Percentiles rank a stretch among this genome's conserved stretches.
phyloP scores from a whole-genome alignment of 2,113 vertebrate species.

The Cacatua alba region DNA sequence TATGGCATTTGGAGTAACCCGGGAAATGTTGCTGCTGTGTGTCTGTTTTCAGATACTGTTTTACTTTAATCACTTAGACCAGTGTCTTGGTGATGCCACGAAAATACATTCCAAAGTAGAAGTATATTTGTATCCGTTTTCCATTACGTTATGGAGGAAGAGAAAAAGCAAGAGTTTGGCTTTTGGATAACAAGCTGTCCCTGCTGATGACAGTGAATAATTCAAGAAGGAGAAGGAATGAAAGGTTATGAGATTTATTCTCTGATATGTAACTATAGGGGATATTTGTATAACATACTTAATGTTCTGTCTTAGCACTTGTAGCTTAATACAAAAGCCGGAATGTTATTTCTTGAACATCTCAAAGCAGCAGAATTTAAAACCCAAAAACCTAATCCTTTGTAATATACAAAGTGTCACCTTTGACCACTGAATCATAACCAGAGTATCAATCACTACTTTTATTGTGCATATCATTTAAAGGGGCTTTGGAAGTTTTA shows the following conservation, averaged over 20 bases:
- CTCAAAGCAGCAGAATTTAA: neutral
- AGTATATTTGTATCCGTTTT: neutral
- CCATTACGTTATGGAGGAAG: neutral
- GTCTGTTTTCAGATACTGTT: neutral
- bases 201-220: neutral
- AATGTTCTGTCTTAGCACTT: neutral
- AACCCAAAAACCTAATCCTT: neutral
- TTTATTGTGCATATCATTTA: neutral
- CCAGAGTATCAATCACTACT: neutral
- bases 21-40: neutral
- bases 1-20: neutral
- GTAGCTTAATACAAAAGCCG: neutral
- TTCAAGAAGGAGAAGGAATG: neutral
- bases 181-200: neutral
- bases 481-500: neutral
- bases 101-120: neutral
- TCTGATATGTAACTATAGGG: neutral
- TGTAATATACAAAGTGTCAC: neutral
- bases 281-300: neutral
- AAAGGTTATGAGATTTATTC: neutral
- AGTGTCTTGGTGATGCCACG: neutral
- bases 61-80: neutral
- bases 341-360: neutral
- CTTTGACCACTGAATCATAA: neutral
- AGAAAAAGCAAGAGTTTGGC: neutral